Percentiles rank a stretch among this genome's conserved stretches.
Conservation (phyloP, 2,113 vertebrate genomes). For the Oreochromis aureus region DNA sequence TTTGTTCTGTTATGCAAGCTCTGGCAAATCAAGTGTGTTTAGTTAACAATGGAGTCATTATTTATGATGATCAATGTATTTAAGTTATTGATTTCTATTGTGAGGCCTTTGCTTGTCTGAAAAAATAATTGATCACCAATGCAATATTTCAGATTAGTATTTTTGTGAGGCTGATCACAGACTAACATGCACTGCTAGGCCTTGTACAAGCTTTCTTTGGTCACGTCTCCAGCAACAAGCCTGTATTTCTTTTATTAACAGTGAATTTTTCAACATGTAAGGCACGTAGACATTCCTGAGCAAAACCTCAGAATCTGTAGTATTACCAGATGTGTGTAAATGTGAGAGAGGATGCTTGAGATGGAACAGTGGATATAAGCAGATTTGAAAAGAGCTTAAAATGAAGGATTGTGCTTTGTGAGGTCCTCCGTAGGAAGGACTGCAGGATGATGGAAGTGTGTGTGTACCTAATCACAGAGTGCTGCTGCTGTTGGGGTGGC, state of each 20-base stretch:
- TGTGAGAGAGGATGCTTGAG: background rate
- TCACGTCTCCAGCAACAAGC: background rate
- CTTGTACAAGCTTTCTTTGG: background rate
- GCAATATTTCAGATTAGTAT: constrained; percentile 11
- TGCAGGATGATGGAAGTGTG: background rate
- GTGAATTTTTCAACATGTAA: background rate
- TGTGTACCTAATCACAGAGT: background rate
- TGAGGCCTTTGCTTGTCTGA: constrained; percentile 41
- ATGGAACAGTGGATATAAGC: background rate
- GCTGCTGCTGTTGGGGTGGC: constrained; percentile 25
- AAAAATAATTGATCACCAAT: constrained; percentile 11
- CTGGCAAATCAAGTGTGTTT: constrained; percentile 12
- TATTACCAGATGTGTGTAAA: constrained; percentile 17
- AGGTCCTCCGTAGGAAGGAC: background rate
- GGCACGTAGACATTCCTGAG: constrained; percentile 1
- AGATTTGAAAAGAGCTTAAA: constrained; percentile 9
- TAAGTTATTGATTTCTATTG: constrained; percentile 63
- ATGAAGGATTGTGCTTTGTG: constrained; percentile 8
- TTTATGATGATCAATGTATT: constrained; percentile 57
- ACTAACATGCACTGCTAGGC: constrained; percentile 20
- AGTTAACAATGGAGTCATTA: constrained; percentile 43
- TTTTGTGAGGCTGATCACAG: constrained; percentile 1
- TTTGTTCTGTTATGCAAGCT: constrained; percentile 30
- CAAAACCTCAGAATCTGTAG: constrained; percentile 9
- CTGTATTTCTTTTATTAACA: constrained; percentile 2